Conservation (phyloP, 2,888 invertebrate genomes). For the Macaria notata region DNA sequence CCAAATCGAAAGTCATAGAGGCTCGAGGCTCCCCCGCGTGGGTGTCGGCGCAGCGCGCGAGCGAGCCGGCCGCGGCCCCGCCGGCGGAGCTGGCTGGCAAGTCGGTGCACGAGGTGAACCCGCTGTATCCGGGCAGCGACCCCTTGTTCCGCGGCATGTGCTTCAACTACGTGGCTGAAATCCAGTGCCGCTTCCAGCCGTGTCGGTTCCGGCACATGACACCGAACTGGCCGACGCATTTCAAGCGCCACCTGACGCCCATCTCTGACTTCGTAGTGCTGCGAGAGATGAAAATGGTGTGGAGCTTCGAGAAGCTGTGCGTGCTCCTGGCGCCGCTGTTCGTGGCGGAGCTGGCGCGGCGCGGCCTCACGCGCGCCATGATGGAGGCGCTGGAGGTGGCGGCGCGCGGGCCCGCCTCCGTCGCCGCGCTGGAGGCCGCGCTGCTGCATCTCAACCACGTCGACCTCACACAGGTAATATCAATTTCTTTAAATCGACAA, state of each 20-base stretch:
- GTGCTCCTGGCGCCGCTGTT: not conserved
- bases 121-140: slow-evolving; percentile 26
- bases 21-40: too few species aligned
- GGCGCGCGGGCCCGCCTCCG: slow-evolving; percentile 21
- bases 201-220: slow-evolving; percentile 50
- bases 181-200: slow-evolving; percentile 44
- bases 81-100: not conserved
- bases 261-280: slow-evolving; percentile 47
- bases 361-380: slow-evolving; percentile 49
- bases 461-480: slow-evolving; percentile 4
- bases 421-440: slow-evolving; percentile 44
- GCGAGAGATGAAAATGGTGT: slow-evolving; percentile 48
- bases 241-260: slow-evolving; percentile 33
- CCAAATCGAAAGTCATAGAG: too few species aligned
- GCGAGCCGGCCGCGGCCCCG: not conserved
- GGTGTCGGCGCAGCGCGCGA: too few species aligned
- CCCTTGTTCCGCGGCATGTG: slow-evolving; percentile 50
- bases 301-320: not conserved
- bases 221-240: slow-evolving; percentile 15
- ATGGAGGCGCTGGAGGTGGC: slow-evolving; percentile 47
- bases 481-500: not conserved
- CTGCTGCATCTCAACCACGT: slow-evolving; percentile 48
- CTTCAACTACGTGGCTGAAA: slow-evolving; percentile 47
- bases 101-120: not conserved
- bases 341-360: slow-evolving; percentile 21